A percentile compares a stretch with the other conserved stretches of the same genome.
Conservation (phyloP, 2,888 invertebrate genomes). For the Latheticus oryzae region DNA sequence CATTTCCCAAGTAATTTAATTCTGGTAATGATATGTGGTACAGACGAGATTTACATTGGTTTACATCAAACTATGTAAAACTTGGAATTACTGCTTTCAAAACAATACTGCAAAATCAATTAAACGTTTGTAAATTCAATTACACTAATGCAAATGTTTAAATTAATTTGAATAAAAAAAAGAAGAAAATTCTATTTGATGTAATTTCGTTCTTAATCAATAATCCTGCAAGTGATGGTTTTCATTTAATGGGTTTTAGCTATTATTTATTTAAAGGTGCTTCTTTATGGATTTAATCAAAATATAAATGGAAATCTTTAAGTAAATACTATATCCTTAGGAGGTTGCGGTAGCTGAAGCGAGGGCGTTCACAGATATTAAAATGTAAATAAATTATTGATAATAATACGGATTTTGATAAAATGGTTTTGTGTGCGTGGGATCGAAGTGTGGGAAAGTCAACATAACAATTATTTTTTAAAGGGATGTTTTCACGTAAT, state of each 20-base stretch:
- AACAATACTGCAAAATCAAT: slow-evolving; percentile 17
- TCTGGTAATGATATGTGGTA: slow-evolving; percentile 36
- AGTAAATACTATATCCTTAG: slow-evolving; percentile 24
- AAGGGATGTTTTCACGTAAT: slow-evolving; percentile 12
- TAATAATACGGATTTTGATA: slow-evolving; percentile 42
- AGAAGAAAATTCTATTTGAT: neutral
- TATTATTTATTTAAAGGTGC: neutral
- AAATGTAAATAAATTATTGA: slow-evolving; percentile 43
- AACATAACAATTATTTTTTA: slow-evolving; percentile 36
- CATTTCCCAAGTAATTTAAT: slow-evolving; percentile 37
- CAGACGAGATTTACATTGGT: slow-evolving; percentile 29
- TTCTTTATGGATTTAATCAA: slow-evolving; percentile 2
- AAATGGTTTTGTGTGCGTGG: slow-evolving; percentile 39
- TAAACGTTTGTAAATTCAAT: slow-evolving; percentile 15
- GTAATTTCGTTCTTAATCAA: too few relatives aligned
- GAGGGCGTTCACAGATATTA: slow-evolving; percentile 40
- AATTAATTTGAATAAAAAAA: slow-evolving; percentile 8
- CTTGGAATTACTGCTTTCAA: slow-evolving; percentile 34
- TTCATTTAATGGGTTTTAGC: slow-evolving; percentile 4
- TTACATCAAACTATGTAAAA: slow-evolving; percentile 25
- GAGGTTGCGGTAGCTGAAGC: slow-evolving; percentile 30
- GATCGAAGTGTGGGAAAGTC: slow-evolving; percentile 40
- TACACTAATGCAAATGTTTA: slow-evolving; percentile 12
- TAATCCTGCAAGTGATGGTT: too few relatives aligned
- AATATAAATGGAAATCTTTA: slow-evolving; percentile 24